Evolutionary conservation across 2,113 vertebrate species (phyloP).

Genomic region (Crotalus tigris): DNA sequence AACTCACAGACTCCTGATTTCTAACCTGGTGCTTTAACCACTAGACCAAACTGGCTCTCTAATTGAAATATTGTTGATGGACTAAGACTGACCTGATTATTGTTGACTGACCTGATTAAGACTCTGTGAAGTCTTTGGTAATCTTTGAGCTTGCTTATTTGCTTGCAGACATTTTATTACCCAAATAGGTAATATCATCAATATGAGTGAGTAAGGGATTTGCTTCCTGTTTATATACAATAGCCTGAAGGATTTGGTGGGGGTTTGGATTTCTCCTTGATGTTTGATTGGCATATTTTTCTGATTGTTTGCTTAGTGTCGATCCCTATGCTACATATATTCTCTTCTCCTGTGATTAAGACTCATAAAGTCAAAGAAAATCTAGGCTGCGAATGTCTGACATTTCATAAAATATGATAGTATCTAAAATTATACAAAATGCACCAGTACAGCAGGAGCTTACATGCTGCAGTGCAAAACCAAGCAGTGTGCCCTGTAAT

Average conservation of each 20-base stretch:
- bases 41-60: not conserved
- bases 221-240: not conserved
- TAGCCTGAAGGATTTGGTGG: not conserved
- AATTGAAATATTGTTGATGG: not conserved
- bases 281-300: not conserved
- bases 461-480: not conserved
- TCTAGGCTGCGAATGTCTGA: not conserved
- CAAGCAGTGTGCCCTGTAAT: not conserved
- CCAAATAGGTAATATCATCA: not conserved
- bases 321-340: not conserved
- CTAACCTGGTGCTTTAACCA: not conserved
- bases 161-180: not conserved
- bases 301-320: not conserved
- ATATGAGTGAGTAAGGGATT: not conserved
- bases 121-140: not conserved
- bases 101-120: not conserved
- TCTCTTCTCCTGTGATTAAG: not conserved
- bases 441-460: too few species aligned
- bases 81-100: not conserved
- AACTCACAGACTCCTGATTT: not conserved
- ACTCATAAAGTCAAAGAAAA: not conserved
- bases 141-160: not conserved
- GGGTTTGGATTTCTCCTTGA: not conserved
- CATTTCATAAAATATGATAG: not conserved
- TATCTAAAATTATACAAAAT: not conserved